Percentiles rank a stretch among this genome's conserved stretches.
These are phyloP conservation scores for Ylistrum balloti DNA, from an alignment of 1,140 invertebrate species.

Conservation along the genomic window DNA sequence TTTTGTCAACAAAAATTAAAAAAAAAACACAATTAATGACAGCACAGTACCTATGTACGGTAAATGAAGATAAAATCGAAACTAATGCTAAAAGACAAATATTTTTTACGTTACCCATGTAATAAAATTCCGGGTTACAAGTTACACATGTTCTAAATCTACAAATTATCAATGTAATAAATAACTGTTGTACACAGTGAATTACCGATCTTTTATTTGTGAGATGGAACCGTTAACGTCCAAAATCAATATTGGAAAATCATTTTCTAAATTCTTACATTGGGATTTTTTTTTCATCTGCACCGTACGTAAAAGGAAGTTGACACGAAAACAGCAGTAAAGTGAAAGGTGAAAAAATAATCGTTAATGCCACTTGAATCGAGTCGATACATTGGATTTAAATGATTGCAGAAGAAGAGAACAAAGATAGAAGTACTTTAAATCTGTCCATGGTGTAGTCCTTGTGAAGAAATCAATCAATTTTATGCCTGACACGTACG, in stretches of 20 bases:
- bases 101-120: neutral
- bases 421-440: neutral
- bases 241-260: too few species aligned
- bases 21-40: neutral
- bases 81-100: neutral
- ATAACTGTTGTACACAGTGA: too few species aligned
- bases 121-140: neutral
- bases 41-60: neutral
- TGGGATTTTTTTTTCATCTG: neutral
- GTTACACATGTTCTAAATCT: too few species aligned
- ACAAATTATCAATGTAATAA: too few species aligned
- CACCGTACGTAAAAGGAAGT: neutral
- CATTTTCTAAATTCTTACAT: neutral
- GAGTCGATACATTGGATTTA: neutral
- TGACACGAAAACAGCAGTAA: neutral
- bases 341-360: neutral
- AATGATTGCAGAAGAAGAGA: neutral
- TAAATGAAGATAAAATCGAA: neutral
- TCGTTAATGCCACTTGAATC: neutral
- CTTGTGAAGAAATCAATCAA: neutral
- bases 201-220: too few species aligned
- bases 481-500: neutral
- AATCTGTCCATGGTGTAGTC: neutral
- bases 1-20: neutral
- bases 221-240: too few species aligned